phyloP scores from a whole-genome alignment of 1,140 invertebrate species.

The Drosophila gunungcola region DNA sequence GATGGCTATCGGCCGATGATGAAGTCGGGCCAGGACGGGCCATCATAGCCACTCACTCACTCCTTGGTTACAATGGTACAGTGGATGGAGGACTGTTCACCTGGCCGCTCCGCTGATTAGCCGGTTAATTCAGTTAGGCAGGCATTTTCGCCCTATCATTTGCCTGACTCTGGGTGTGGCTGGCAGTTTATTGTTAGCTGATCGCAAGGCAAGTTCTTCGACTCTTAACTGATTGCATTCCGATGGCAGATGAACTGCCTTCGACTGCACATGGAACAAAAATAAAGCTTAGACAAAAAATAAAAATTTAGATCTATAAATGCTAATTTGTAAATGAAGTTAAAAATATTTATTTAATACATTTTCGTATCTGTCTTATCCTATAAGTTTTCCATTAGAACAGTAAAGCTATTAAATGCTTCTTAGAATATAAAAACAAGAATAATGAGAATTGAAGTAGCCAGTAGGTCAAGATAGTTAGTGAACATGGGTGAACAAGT shows the following conservation, averaged over 20 bases:
- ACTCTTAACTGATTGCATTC: conserved; percentile 55
- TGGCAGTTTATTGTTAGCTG: conserved; percentile 49
- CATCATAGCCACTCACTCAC: conserved; percentile 57
- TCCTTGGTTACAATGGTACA: conserved; percentile 16
- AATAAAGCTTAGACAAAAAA: too few relatives aligned
- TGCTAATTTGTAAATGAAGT: too few relatives aligned
- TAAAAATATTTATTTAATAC: too few relatives aligned
- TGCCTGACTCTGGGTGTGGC: conserved; percentile 61
- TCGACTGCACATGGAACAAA: conserved; percentile 8
- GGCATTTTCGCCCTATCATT: conserved; percentile 61
- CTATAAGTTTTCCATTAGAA: too few relatives aligned
- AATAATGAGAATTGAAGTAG: too few relatives aligned
- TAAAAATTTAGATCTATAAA: too few relatives aligned
- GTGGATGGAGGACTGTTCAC: conserved; percentile 21
- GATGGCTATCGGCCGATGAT: conserved; percentile 63
- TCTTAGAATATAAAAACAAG: too few relatives aligned
- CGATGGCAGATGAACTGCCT: conserved; percentile 20
- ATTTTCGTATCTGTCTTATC: too few relatives aligned
- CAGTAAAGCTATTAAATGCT: too few relatives aligned
- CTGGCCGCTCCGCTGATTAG: conserved; percentile 60
- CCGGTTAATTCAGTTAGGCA: conserved; percentile 66
- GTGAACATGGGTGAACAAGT: too few relatives aligned
- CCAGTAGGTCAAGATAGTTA: too few relatives aligned
- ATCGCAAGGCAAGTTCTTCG: conserved; percentile 36
- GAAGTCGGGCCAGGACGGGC: conserved; percentile 42